phyloP scores from a whole-genome alignment of 1,140 invertebrate species.

The Ericerus pela region DNA sequence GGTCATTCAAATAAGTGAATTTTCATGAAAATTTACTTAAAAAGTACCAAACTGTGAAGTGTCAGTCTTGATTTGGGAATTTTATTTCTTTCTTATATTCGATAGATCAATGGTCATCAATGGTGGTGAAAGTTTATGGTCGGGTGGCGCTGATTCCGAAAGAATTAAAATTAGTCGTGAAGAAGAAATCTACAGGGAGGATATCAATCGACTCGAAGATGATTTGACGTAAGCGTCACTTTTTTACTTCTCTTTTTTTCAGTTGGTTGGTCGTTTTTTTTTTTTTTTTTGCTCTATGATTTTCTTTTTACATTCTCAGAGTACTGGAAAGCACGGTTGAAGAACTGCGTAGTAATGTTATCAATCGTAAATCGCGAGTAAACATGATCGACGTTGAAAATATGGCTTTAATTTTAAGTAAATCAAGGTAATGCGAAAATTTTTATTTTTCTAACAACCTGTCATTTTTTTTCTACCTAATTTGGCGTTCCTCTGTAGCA shows the following conservation, averaged over 20 bases:
- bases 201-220: slow-evolving; percentile 77
- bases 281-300: not conserved
- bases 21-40: too few relatives aligned
- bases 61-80: too few relatives aligned
- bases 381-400: slow-evolving; percentile 94
- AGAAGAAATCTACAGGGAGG: slow-evolving; percentile 78
- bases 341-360: slow-evolving; percentile 82
- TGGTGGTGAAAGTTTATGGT: slow-evolving; percentile 44
- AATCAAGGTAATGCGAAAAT: slow-evolving; percentile 45
- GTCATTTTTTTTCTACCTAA: not conserved
- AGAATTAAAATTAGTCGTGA: slow-evolving; percentile 50
- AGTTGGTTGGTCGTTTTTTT: not conserved
- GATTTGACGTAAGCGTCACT: slow-evolving; percentile 55
- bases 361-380: slow-evolving; percentile 83
- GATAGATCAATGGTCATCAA: slow-evolving; percentile 33
- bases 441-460: not conserved
- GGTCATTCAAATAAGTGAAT: too few relatives aligned
- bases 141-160: slow-evolving; percentile 42
- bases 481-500: slow-evolving; percentile 39
- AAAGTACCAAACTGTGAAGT: too few relatives aligned
- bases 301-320: slow-evolving; percentile 32
- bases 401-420: slow-evolving; percentile 80
- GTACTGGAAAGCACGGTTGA: slow-evolving; percentile 90
- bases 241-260: not conserved
- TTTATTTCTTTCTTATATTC: not conserved